phyloP scores from a whole-genome alignment of 2,888 invertebrate species.

The Lordiphosa andalusiaca region DNA sequence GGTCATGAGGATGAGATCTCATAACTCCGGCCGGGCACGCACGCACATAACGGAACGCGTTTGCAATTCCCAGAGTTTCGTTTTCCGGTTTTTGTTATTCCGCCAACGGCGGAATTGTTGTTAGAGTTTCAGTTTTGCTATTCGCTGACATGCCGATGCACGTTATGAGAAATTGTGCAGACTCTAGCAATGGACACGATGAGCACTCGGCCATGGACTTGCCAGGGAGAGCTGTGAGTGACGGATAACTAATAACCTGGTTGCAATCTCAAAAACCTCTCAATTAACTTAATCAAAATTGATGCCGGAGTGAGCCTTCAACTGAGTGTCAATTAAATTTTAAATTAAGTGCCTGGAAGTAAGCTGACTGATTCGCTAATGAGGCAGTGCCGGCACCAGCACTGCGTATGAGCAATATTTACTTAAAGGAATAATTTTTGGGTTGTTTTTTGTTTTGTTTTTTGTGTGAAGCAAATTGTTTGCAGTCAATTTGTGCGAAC shows the following conservation, averaged over 20 bases:
- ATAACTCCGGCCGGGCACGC: conserved; percentile 13
- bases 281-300: conserved; percentile 44
- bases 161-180: not conserved
- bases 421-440: conserved; percentile 16
- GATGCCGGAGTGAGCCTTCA: conserved; percentile 12
- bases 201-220: not conserved
- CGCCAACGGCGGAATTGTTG: conserved; percentile 11
- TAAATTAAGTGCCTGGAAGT: conserved; percentile 29
- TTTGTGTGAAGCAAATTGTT: conserved; percentile 34
- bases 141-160: not conserved
- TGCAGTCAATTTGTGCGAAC: conserved; percentile 52
- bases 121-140: conserved; percentile 12
- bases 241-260: conserved; percentile 23
- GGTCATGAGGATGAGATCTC: not conserved
- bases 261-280: conserved; percentile 25
- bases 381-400: conserved; percentile 18
- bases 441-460: conserved; percentile 1
- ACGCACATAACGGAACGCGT: conserved; percentile 1
- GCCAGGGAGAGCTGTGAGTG: no score
- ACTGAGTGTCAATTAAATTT: conserved; percentile 40
- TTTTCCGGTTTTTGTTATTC: not conserved
- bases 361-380: conserved; percentile 21
- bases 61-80: conserved; percentile 5
- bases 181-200: not conserved
- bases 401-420: conserved; percentile 46